Evolutionary conservation across 2,113 vertebrate genomes (phyloP), one percentile per base, ranked within the genome.

Genomic region (Boulengeromyrus knoepffleri): DNA sequence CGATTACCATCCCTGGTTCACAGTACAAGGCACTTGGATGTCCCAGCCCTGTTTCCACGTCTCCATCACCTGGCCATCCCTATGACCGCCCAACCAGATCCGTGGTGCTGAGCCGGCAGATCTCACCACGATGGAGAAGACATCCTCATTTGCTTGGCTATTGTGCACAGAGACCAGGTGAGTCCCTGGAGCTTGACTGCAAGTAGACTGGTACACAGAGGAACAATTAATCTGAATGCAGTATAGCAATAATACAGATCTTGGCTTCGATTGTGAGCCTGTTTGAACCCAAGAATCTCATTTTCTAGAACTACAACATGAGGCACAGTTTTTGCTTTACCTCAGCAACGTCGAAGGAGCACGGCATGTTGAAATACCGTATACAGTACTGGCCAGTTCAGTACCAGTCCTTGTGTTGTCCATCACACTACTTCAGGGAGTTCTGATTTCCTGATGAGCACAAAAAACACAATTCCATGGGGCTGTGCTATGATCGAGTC

Each of bases 81-180:
- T 49, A 2, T 49, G 1, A 49, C 47, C 47, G 4, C 90, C 90
- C 88, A 89, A 9, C 88, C 90, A 91, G 56, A 87, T 52, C 12
- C 90, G 80, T 13, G 80, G 90, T 46, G 15, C 31, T 36, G 31
- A 36, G 31, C 31, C 31, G 4, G 27, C 31, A n/a, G 56, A 52
- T 58, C 89, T 91, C 88, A 53, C 86, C 42, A 85, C 45, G 0
- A 91, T 15, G 31, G 53, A 77, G 6, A 87, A 45, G 42, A 91
- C 21, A 21, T 89, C 17, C 4, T 0, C 8, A 56, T 91, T 91
- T 36, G 45, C 56, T 27, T 89, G 31, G 31, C 0, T 0, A 50
- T 45, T 36, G 21, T 91, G 90, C 13, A 91, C 84, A 3, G 88
- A 91, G 36, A 91, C 88, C 88, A 91, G 80, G 84, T 91, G 90